phyloP scores from a whole-genome alignment of 2,888 invertebrate species.

The Cecidostiba fungosa region DNA sequence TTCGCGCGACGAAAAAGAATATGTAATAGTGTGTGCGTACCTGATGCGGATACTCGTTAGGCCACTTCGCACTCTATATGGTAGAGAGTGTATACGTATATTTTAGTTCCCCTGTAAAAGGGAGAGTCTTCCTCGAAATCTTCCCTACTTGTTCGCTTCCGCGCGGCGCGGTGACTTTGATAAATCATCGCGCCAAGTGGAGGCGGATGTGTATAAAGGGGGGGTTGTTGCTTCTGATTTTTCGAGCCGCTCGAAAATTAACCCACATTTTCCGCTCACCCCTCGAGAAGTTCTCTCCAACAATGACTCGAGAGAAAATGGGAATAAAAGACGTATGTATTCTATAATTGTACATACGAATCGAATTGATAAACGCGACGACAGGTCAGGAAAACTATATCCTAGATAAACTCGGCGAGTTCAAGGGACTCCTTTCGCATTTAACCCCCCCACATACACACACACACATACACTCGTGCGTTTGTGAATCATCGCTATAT shows the following conservation, averaged over 20 bases:
- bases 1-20: constrained; percentile 50
- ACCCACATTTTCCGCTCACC: constrained; percentile 50
- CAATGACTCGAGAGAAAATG: constrained; percentile 18
- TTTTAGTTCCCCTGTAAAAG: neutral
- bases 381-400: constrained; percentile 59
- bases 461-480: constrained; percentile 55
- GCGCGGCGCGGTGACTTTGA: constrained; percentile 50
- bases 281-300: constrained; percentile 1
- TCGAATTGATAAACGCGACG: constrained; percentile 39
- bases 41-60: neutral
- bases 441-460: constrained; percentile 54
- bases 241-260: constrained; percentile 53
- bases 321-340: neutral
- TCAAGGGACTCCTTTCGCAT: constrained; percentile 54
- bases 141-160: constrained; percentile 13
- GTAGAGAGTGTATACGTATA: neutral
- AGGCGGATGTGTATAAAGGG: constrained; percentile 16
- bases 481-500: constrained; percentile 60
- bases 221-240: constrained; percentile 53
- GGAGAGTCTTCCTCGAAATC: constrained; percentile 48
- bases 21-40: neutral
- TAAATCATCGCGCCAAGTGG: constrained; percentile 56
- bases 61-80: constrained; percentile 61
- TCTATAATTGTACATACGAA: neutral
- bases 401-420: constrained; percentile 61